Evolutionary conservation across 1,140 invertebrate species (phyloP), one percentile per base, ranked within the genome.

Genomic region (Danaus plexippus): DNA sequence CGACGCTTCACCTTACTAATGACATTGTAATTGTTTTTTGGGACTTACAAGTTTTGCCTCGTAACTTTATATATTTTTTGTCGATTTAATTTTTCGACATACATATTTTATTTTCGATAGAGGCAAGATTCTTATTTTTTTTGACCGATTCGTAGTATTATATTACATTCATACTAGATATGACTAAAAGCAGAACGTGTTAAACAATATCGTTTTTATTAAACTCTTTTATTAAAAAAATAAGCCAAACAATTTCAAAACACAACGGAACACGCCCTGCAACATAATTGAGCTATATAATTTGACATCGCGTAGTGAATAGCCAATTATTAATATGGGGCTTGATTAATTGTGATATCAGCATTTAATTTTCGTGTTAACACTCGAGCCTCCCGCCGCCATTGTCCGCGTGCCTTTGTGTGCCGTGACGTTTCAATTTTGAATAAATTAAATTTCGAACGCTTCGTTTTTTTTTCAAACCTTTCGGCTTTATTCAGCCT

Each of bases 391-490:
- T 53, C 55, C 62, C 53, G 52, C 64, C 65, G 66, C 76, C 73
- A 84, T 84, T 84, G 80, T 84, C 66, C 61, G 66, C 62, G 64
- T 68, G 72, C 78, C 71, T 81, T 85, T 85, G 81, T 85, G 62
- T 57, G 67, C 73, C 80, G 76, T 86, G 83, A 86, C 83, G 83
- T 86, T 83, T 86, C 83, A 86, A 86, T 86, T 85, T 85, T 82
- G 83, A 83, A 86, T 85, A 86, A 86, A 86, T 86, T 86, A 86
- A 85, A 86, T 86, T 86, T 86, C 80, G 78, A 86, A 85, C 83
- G 83, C 80, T 80, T 78, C 74, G 73, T 84, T 86, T 86, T 85
- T 86, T 86, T 64, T 32, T 32, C 22, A 32, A 32, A 32, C 22
- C 22, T 32, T 32, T 32, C 22, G 22, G 22, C 11, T 32, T 32